A percentile compares a stretch with the other conserved stretches of the same genome.
Evolutionary conservation across 2,888 invertebrate genomes (phyloP).

Genomic region (Andrena marginata): DNA sequence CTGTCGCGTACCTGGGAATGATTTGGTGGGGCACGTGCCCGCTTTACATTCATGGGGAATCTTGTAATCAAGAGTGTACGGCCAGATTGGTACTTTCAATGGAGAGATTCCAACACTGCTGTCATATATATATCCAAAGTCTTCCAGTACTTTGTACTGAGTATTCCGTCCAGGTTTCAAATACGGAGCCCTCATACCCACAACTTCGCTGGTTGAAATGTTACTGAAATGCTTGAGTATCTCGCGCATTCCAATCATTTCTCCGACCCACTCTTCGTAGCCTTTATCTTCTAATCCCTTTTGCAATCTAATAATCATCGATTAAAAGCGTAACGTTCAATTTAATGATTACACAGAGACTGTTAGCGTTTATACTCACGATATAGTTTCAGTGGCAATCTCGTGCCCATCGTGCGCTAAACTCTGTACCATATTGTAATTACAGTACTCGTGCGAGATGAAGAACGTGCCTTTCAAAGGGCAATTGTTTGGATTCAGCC

Average conservation of each 20-base stretch:
- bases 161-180: slow-evolving; percentile 97
- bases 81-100: slow-evolving; percentile 93
- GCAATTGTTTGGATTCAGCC: slow-evolving; percentile 96
- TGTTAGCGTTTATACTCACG: slow-evolving; percentile 86
- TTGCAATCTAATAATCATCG: slow-evolving; percentile 87
- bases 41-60: slow-evolving; percentile 97
- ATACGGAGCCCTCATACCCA: slow-evolving; percentile 95
- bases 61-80: slow-evolving; percentile 97
- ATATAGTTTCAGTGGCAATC: slow-evolving; percentile 90
- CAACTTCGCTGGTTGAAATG: slow-evolving; percentile 92
- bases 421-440: slow-evolving; percentile 96
- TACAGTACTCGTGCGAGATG: slow-evolving; percentile 95
- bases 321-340: neutral
- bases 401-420: slow-evolving; percentile 96
- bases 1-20: slow-evolving; percentile 90
- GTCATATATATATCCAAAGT: slow-evolving; percentile 97
- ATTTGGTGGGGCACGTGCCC: slow-evolving; percentile 95
- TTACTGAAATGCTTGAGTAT: slow-evolving; percentile 93
- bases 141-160: slow-evolving; percentile 96
- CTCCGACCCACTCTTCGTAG: slow-evolving; percentile 97
- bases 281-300: slow-evolving; percentile 95
- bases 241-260: slow-evolving; percentile 97
- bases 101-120: slow-evolving; percentile 96
- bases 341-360: neutral
- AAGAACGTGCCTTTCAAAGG: slow-evolving; percentile 96